Evolutionary conservation across 2,888 invertebrate species (phyloP), one percentile per base, ranked within the genome.

Genomic region (Drosophila mayaguana): DNA sequence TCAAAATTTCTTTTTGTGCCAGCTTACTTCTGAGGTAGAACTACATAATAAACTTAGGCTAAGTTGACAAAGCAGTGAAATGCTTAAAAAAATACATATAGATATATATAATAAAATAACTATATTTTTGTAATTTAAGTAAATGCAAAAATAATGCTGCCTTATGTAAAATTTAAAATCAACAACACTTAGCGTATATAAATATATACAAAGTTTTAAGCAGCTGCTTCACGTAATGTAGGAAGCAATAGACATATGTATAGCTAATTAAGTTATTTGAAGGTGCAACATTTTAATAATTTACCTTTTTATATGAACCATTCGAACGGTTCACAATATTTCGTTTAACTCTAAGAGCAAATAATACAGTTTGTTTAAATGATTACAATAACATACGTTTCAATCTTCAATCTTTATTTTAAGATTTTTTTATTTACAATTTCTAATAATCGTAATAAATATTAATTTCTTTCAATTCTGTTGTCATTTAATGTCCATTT

Each of bases 101-200:
- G 34, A 28, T 43, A 56, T 8, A 28, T 28, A 28, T 28, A 28
- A 28, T 8, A 8, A 28, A 28, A 28, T 1, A 8, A 28, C 28
- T 55, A 40, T 45, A 20, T 40, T 40, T 40, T 40, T 80, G 62
- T 69, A 69, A 57, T 62, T 40, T 73, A 74, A 76, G 65, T 63
- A 50, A 69, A 60, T 66, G 78, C 75, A 80, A 78, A 34, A 57
- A 68, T 68, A 88, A 83, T 88, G 88, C 88, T 88, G 88, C 88
- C 89, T 86, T 87, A 75, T 83, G 86, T 89, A 88, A 88, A 89
- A 88, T 88, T 80, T 63, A 63, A 81, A 67, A 63, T 61, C 79
- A 83, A 70, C 48, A 78, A 45, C n/a, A 22, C 16, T 62, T 67
- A 56, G 34, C 22, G 32, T 38, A 36, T 51, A 20, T 48, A 48